Percentiles rank a stretch among this genome's conserved stretches.
phyloP scores from a whole-genome alignment of 2,888 invertebrate genomes.

The Agonopterix arenella region DNA sequence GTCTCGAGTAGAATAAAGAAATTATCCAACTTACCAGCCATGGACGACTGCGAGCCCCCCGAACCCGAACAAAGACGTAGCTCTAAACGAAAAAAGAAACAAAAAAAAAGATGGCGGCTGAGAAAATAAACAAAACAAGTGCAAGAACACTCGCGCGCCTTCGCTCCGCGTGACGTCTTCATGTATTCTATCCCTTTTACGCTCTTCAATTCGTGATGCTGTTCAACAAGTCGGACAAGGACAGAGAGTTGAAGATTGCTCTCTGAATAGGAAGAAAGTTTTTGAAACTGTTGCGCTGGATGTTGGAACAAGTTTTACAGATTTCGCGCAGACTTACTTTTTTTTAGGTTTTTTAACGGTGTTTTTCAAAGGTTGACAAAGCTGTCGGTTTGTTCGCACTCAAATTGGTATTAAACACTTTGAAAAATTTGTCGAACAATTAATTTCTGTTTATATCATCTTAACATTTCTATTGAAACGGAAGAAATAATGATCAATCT shows the following conservation, averaged over 20 bases:
- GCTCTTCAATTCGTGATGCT: constrained; percentile 29
- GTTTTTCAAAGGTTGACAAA: background rate
- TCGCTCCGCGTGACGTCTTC: constrained; percentile 73
- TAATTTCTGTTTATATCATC: no score
- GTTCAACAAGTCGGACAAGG: constrained; percentile 36
- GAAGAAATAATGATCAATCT: no score
- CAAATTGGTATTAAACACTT: no score
- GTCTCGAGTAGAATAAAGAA: constrained; percentile 67
- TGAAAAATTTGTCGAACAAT: no score
- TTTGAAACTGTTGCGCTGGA: constrained; percentile 53
- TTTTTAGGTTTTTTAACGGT: background rate
- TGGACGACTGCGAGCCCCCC: constrained; percentile 58
- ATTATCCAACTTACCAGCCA: constrained; percentile 63
- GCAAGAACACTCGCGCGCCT: constrained; percentile 73
- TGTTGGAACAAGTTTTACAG: constrained; percentile 67
- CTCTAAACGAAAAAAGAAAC: constrained; percentile 43
- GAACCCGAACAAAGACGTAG: constrained; percentile 71
- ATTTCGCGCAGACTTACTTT: constrained; percentile 55
- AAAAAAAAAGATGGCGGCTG: constrained; percentile 43
- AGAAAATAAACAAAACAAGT: constrained; percentile 74
- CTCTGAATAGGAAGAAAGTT: constrained; percentile 69
- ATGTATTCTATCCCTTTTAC: constrained; percentile 61
- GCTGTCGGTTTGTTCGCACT: no score
- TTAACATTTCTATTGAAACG: no score
- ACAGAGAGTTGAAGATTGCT: constrained; percentile 41